phyloP scores from a whole-genome alignment of 2,113 vertebrate genomes.

The Amphiprion percula region DNA sequence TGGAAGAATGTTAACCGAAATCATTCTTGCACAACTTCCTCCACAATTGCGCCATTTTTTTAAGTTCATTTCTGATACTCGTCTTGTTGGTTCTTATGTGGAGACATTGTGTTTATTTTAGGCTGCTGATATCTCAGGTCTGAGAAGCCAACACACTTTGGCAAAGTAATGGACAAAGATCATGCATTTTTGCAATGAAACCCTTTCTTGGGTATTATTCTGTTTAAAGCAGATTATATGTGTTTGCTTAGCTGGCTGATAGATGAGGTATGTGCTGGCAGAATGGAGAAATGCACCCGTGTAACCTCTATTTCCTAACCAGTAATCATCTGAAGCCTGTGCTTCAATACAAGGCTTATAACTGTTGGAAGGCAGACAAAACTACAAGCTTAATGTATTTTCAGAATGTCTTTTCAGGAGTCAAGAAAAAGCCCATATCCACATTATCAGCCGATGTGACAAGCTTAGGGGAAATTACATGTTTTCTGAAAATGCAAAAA shows the following conservation, averaged over 20 bases:
- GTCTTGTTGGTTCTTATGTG: neutral
- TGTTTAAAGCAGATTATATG: slow-evolving; percentile 30
- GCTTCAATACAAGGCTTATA: slow-evolving; percentile 28
- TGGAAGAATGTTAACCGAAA: neutral
- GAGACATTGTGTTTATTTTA: neutral
- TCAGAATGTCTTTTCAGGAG: slow-evolving; percentile 29
- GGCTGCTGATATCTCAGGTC: neutral
- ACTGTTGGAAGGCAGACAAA: slow-evolving; percentile 17
- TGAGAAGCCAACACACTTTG: neutral
- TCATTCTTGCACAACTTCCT: neutral
- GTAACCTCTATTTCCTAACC: slow-evolving; percentile 26
- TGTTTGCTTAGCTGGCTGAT: slow-evolving; percentile 10
- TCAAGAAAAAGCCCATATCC: neutral
- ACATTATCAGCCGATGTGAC: neutral
- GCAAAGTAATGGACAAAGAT: slow-evolving; percentile 11
- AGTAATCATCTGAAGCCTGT: slow-evolving; percentile 31
- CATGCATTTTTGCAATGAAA: neutral
- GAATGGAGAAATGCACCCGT: slow-evolving; percentile 23
- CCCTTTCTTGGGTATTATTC: neutral
- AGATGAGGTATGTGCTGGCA: slow-evolving; percentile 18
- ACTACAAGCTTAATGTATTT: slow-evolving; percentile 10
- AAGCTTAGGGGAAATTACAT: neutral
- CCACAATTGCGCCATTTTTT: too few relatives aligned
- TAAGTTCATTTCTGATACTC: neutral
- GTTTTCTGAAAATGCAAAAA: neutral